Evolutionary conservation across 2,888 invertebrate genomes (phyloP).

Genomic region (Mechanitis mazaeus): DNA sequence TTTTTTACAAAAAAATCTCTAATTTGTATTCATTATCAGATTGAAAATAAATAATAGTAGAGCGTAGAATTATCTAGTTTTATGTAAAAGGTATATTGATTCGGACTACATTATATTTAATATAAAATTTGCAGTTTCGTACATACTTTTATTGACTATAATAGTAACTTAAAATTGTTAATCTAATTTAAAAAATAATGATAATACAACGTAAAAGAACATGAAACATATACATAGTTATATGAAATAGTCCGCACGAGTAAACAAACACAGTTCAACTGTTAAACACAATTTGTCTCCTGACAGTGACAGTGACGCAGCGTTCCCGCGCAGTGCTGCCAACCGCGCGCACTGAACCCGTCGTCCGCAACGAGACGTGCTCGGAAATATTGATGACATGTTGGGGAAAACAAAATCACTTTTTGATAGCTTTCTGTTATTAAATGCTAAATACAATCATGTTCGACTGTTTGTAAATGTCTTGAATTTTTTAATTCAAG

Average conservation of each 20-base stretch:
- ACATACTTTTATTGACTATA: too few relatives aligned
- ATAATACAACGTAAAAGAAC: not conserved
- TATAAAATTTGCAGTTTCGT: too few relatives aligned
- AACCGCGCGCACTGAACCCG: conserved; percentile 33
- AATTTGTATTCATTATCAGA: too few relatives aligned
- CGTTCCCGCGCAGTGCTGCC: conserved; percentile 40
- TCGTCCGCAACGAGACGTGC: conserved; percentile 16
- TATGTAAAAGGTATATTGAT: too few relatives aligned
- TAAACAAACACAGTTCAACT: not conserved
- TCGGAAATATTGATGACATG: conserved; percentile 9
- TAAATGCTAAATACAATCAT: not conserved
- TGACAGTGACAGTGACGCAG: conserved; percentile 57
- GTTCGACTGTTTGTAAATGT: not conserved
- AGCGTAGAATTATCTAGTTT: too few relatives aligned
- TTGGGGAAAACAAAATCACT: not conserved
- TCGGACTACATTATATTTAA: too few relatives aligned
- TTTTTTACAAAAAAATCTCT: too few relatives aligned
- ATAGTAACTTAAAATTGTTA: not conserved
- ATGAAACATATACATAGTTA: not conserved
- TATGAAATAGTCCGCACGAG: not conserved
- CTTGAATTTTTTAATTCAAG: not conserved
- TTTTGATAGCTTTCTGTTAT: not conserved
- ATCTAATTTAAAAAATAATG: not conserved
- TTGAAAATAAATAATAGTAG: too few relatives aligned
- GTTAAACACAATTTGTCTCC: conserved; percentile 18